phyloP scores from a whole-genome alignment of 1,140 invertebrate species.

The Cylas formicarius region DNA sequence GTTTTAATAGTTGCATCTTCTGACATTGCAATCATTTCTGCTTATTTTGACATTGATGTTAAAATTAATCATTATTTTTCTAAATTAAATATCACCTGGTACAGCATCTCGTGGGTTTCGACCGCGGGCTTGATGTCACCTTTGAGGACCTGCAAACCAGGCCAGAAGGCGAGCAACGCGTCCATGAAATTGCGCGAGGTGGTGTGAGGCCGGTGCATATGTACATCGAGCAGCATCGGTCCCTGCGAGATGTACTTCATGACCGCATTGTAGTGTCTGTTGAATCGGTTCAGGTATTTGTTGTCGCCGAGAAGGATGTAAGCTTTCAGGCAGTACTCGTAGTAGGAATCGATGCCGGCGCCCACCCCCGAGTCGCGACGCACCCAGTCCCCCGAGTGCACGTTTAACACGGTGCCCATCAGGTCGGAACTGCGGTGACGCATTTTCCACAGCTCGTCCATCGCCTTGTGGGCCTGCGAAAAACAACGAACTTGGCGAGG shows the following conservation, averaged over 20 bases:
- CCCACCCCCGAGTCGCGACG: conserved; percentile 93
- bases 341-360: conserved; percentile 98
- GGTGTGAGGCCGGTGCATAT: conserved; percentile 93
- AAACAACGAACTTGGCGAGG: neutral
- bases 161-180: conserved; percentile 95
- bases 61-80: too few relatives aligned
- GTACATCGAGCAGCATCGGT: conserved; percentile 93
- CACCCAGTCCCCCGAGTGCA: conserved; percentile 97
- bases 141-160: conserved; percentile 87
- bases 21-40: too few relatives aligned
- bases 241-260: conserved; percentile 98
- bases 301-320: conserved; percentile 78
- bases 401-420: conserved; percentile 90
- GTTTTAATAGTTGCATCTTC: too few relatives aligned
- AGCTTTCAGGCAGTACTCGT: conserved; percentile 96
- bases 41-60: too few relatives aligned
- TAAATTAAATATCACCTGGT: too few relatives aligned
- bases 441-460: conserved; percentile 95
- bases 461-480: conserved; percentile 72
- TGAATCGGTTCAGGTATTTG: conserved; percentile 86
- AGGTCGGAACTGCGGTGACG: conserved; percentile 85
- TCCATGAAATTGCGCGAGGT: conserved; percentile 97
- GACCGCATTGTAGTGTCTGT: conserved; percentile 93
- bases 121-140: conserved; percentile 95
- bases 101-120: conserved; percentile 94